Percentiles rank a stretch among this genome's conserved stretches.
phyloP scores from a whole-genome alignment of 2,113 vertebrate genomes.

The Tenebrosternarchus preto region DNA sequence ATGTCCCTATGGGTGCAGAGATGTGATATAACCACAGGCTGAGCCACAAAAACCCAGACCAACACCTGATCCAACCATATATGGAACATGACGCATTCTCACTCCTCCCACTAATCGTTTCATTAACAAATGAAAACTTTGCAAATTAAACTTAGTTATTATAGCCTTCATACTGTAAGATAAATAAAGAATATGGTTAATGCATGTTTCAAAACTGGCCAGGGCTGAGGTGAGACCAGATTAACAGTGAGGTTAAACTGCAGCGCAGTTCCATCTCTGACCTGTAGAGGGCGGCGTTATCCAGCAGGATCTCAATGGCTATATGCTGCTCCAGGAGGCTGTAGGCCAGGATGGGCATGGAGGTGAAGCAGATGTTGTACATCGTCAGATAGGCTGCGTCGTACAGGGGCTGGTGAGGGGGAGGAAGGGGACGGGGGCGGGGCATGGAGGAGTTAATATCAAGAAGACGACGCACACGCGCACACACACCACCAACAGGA shows the following conservation, averaged over 20 bases:
- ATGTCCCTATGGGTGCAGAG: constrained; percentile 77
- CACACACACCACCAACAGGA: too few relatives aligned
- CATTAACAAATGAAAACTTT: too few relatives aligned
- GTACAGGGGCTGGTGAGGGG: constrained; percentile 87
- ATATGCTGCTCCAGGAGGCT: constrained; percentile 96
- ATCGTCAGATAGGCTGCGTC: constrained; percentile 97
- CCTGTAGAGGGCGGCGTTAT: constrained; percentile 77
- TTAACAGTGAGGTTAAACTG: not conserved
- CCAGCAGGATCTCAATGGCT: constrained; percentile 81
- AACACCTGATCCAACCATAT: too few relatives aligned
- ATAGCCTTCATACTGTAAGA: too few relatives aligned
- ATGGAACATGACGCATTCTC: too few relatives aligned
- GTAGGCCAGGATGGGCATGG: constrained; percentile 95
- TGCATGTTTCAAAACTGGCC: too few relatives aligned
- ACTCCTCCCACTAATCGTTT: too few relatives aligned
- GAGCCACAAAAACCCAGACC: too few relatives aligned
- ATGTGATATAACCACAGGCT: too few relatives aligned
- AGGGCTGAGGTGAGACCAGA: too few relatives aligned
- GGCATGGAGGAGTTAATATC: constrained; percentile 66
- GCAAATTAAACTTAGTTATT: too few relatives aligned
- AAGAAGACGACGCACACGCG: constrained; percentile 48
- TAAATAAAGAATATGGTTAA: too few relatives aligned
- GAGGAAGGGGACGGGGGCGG: constrained; percentile 40
- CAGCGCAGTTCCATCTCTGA: constrained; percentile 43
- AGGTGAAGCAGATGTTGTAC: constrained; percentile 99